A percentile compares a stretch with the other conserved stretches of the same genome.
These are phyloP conservation scores for Dolichopus griseipennis DNA, from an alignment of 2,888 invertebrate species.

Conservation along the genomic window DNA sequence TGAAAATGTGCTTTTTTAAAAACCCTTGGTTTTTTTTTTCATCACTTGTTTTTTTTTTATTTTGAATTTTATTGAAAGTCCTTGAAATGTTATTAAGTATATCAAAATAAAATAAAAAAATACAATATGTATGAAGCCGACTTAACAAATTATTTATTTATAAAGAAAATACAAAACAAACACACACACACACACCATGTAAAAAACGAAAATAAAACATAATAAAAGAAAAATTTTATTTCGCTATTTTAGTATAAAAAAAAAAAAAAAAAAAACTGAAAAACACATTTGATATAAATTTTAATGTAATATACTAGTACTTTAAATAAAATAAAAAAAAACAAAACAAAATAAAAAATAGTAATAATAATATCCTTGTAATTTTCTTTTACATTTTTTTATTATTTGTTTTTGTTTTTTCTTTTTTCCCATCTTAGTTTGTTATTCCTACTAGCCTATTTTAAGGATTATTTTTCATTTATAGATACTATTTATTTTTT, in stretches of 20 bases:
- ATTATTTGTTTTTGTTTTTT: not conserved
- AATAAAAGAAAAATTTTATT: too few relatives aligned
- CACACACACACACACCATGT: too few relatives aligned
- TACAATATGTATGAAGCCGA: not conserved
- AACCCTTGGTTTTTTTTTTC: not conserved
- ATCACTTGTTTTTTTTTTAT: not conserved
- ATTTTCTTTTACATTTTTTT: not conserved
- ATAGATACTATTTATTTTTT: not conserved
- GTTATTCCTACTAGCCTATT: not conserved
- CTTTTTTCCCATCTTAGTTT: not conserved
- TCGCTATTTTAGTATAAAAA: too few relatives aligned
- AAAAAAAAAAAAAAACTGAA: too few relatives aligned
- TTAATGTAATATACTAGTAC: not conserved
- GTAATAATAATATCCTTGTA: not conserved
- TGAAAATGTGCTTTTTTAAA: too few relatives aligned
- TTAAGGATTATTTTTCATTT: slow-evolving; percentile 2
- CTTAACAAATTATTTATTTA: not conserved
- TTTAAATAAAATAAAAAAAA: too few relatives aligned
- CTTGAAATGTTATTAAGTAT: not conserved
- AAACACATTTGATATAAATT: not conserved
- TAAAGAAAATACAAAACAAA: too few relatives aligned
- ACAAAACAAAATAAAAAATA: too few relatives aligned
- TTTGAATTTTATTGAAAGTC: not conserved
- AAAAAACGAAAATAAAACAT: too few relatives aligned
- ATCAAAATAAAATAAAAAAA: not conserved